Conservation (phyloP, 1,140 invertebrate genomes). For the Latrodectus geometricus region DNA sequence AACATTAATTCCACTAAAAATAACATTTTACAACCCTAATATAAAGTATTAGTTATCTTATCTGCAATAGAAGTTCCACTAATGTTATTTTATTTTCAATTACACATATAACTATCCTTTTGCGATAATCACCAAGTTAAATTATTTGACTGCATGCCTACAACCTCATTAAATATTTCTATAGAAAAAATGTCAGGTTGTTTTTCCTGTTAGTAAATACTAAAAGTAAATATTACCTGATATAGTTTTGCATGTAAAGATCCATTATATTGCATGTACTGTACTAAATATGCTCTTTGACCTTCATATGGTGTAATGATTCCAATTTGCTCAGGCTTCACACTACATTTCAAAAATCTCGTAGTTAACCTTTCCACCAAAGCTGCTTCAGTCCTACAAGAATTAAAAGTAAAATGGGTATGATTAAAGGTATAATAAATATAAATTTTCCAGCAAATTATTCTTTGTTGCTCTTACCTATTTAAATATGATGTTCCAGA, state of each 20-base stretch:
- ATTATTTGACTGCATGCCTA: too few relatives aligned
- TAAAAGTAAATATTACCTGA: conserved; percentile 72
- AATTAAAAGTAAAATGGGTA: not conserved
- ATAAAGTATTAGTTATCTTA: too few relatives aligned
- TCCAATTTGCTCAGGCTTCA: conserved; percentile 99
- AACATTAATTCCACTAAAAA: too few relatives aligned
- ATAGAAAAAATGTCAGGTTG: too few relatives aligned
- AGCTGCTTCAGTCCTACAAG: conserved; percentile 89
- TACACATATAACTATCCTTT: too few relatives aligned
- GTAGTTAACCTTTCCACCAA: conserved; percentile 98
- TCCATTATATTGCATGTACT: conserved; percentile 99
- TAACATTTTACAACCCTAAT: too few relatives aligned
- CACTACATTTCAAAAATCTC: conserved; percentile 90
- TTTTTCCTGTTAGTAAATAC: not conserved
- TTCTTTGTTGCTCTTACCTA: conserved; percentile 65
- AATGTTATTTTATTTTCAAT: too few relatives aligned
- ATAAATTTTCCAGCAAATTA: not conserved
- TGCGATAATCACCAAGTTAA: too few relatives aligned
- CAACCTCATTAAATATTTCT: too few relatives aligned
- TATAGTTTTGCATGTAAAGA: conserved; percentile 96
- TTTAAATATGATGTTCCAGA: conserved; percentile 99
- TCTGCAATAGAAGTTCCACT: too few relatives aligned
- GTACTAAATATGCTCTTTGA: conserved; percentile 96
- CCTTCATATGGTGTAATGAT: conserved; percentile 99
- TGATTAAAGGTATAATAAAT: not conserved